Evolutionary conservation across 2,113 vertebrate genomes (phyloP).

Genomic region (Etia nguti): DNA sequence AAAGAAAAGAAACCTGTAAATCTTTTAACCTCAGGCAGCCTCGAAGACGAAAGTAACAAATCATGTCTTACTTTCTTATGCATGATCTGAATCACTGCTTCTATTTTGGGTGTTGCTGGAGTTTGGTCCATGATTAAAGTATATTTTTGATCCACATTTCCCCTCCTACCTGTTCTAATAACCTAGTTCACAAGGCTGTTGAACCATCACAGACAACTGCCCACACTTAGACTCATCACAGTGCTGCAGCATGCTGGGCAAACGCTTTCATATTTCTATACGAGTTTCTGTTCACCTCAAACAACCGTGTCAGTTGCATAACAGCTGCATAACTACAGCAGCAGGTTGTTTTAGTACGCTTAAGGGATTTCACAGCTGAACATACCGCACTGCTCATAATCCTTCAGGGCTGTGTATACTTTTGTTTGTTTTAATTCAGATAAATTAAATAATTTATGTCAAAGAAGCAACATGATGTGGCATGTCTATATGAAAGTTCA

Average conservation of each 20-base stretch:
- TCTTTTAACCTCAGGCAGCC: not conserved
- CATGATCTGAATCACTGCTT: not conserved
- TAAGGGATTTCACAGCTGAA: slow-evolving; percentile 1
- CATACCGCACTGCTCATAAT: not conserved
- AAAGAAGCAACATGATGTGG: not conserved
- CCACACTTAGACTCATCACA: slow-evolving; percentile 11
- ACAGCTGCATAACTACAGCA: slow-evolving; percentile 29
- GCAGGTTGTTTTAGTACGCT: slow-evolving; percentile 15
- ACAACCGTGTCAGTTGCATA: slow-evolving; percentile 57
- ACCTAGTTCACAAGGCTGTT: slow-evolving; percentile 17
- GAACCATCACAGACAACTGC: not conserved
- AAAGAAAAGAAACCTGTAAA: not conserved
- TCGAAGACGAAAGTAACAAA: not conserved
- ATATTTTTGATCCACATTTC: not conserved
- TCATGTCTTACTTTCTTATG: slow-evolving; percentile 14
- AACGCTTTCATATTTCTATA: not conserved
- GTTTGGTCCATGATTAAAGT: not conserved
- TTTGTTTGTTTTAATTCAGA: not conserved
- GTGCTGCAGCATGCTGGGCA: not conserved
- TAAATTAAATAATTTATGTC: slow-evolving; percentile 11
- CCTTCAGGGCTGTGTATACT: not conserved
- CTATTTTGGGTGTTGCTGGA: slow-evolving; percentile 17
- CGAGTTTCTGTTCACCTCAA: not conserved
- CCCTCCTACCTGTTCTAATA: slow-evolving; percentile 3
- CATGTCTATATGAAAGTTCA: not conserved